phyloP scores from a whole-genome alignment of 2,888 invertebrate species.

The Scrobipalpa costella region DNA sequence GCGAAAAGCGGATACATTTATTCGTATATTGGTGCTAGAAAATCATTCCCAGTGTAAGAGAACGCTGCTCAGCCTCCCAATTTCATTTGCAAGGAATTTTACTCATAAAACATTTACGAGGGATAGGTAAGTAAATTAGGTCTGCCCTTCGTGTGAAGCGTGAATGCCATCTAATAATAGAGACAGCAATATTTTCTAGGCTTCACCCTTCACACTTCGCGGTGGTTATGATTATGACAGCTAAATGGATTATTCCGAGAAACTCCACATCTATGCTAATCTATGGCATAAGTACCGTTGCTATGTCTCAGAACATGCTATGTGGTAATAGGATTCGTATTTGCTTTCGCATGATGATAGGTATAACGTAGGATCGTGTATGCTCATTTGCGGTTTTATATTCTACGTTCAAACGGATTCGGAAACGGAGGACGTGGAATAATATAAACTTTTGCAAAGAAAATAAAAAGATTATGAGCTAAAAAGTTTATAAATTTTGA shows the following conservation, averaged over 20 bases:
- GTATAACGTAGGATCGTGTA: no score
- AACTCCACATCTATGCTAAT: neutral
- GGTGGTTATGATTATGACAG: slow-evolving; percentile 10
- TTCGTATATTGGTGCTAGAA: neutral
- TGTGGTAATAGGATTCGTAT: no score
- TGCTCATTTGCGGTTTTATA: no score
- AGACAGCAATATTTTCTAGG: neutral
- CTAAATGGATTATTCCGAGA: slow-evolving; percentile 4
- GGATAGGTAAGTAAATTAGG: slow-evolving; percentile 20
- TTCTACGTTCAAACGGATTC: no score
- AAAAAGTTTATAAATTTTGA: no score
- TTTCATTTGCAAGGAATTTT: slow-evolving; percentile 14
- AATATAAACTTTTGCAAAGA: no score
- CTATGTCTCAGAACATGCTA: no score
- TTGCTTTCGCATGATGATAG: neutral
- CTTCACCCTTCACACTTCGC: slow-evolving; percentile 2
- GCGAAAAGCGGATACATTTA: neutral
- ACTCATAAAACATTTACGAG: slow-evolving; percentile 14
- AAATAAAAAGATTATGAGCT: no score
- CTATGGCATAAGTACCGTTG: neutral
- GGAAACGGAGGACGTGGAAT: no score
- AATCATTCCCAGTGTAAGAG: slow-evolving; percentile 10
- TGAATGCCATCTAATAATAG: slow-evolving; percentile 8
- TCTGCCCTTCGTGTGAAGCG: slow-evolving; percentile 3
- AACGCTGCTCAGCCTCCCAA: neutral